Base-by-base conservation (phyloP, 2,113 vertebrate species). In the Phylloscopus whistleri region DNA sequence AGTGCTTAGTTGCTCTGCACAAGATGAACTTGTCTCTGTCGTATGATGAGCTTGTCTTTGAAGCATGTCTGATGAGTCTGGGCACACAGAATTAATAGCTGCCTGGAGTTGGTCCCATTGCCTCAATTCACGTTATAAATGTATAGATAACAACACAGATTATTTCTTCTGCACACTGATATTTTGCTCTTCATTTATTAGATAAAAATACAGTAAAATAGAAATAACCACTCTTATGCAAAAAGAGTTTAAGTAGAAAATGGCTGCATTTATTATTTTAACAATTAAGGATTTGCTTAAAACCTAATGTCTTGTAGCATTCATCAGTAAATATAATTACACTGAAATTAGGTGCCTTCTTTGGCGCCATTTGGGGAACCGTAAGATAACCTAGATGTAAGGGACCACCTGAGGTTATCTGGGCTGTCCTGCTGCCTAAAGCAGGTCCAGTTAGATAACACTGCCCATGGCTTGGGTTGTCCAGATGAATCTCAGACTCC, bases 361-460 rank as follows among this genome's bases (percentile, higher is more conserved):
- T 22, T 82, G 31, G 21, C 0, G 0, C 21, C 41, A 9, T 69
- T 78, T n/a, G 14, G n/a, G 14, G 12, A 49, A 31, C 46, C 10
- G 24, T 10, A 72, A 30, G 79, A 44, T 30, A 58, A 23, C 10
- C 75, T 76, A n/a, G 16, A 23, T 30, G 20, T 60, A 49, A 49
- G 31, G 16, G 19, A 46, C 16, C 11, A 79, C 28, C 52, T 70
- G 48, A 49, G 11, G 22, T 67, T 11, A 28, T 41, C 9, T 73
- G 49, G 35, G 55, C 59, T 63, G 55, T 55, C 28, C 46, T 70
- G 16, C 16, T 83, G 58, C 48, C 43, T 16, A 33, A 11, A 78
- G 31, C 51, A 70, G 27, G 22, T 75, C 28, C 37, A 52, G 7
- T 53, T 62, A 39, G 27, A 31, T 62, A 41, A 66, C 2, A 2